Base-by-base conservation (phyloP, 2,113 vertebrate species). In the Pseudorhombus dupliciocellatus region DNA sequence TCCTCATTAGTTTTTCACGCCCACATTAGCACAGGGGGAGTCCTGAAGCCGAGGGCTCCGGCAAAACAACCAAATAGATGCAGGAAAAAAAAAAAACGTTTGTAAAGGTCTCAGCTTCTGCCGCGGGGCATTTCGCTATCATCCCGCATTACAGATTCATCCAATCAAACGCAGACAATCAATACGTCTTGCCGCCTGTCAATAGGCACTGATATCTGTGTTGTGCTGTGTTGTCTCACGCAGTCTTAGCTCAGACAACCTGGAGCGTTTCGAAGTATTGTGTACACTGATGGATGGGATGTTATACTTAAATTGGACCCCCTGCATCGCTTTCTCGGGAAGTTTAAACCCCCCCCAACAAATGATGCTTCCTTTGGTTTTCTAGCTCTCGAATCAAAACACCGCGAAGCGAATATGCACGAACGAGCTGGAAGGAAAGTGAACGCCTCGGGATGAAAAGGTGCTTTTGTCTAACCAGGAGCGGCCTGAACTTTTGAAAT, bases 1-100 rank as follows among this genome's bases (percentile, higher is more conserved):
- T 57, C 40, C 66, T 71, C 68, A 40, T 73, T 80, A 66, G 44
- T 64, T 46, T 65, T 50, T 26, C 48, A 55, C 34, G 24, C 20
- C 64, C 40, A 24, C 58, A 42, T 54, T 50, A 26, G 68, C 56
- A 26, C 57, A 54, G 53, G 7, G 28, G 21, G 42, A 7, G 22
- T 37, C 26, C 4, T 18, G 10, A 16, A 15, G 52, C 51, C 50
- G 15, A 69, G 66, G 52, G 51, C 56, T 56, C 30, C 12, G 22
- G 46, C 20, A 37, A 66, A 56, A 25, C 50, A 25, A 63, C 42
- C 26, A 68, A 62, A 42, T 16, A 28, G 26, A 42, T 40, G 69
- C 30, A 16, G 22, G 2, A 48, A 48, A n/a, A 50, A 50, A n/a
- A 48, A 42, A 63, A 24, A 48, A 63, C 14, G 44, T 20, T 18